Evolutionary conservation across 2,113 vertebrate species (phyloP).

Genomic region (Caranx ignobilis): DNA sequence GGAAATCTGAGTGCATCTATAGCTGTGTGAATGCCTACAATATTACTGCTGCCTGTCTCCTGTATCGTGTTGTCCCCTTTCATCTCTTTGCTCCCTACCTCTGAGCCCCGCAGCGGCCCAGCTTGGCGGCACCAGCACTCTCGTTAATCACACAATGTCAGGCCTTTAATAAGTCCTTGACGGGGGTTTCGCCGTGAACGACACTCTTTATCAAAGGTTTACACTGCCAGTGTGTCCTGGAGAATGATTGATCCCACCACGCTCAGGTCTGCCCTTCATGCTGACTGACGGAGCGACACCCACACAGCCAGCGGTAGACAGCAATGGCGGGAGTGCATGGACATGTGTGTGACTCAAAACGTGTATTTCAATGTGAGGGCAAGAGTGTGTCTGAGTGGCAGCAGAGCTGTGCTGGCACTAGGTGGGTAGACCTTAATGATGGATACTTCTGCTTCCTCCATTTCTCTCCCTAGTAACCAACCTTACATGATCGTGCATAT

Average conservation of each 20-base stretch:
- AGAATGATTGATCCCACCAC: conserved; percentile 78
- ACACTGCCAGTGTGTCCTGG: conserved; percentile 72
- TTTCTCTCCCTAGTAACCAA: conserved; percentile 55
- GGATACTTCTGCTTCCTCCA: conserved; percentile 42
- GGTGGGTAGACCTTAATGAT: conserved; percentile 21
- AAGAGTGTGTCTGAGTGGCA: conserved; percentile 19
- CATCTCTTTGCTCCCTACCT: conserved; percentile 59
- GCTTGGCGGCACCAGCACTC: conserved; percentile 38
- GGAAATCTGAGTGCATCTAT: not conserved
- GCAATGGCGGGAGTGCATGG: conserved; percentile 19
- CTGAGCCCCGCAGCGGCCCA: conserved; percentile 54
- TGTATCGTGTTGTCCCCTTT: conserved; percentile 34
- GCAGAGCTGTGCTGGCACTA: conserved; percentile 1
- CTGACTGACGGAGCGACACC: conserved; percentile 63
- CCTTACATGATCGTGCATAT: conserved; percentile 37
- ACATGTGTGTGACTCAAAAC: conserved; percentile 35
- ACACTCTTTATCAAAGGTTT: conserved; percentile 86
- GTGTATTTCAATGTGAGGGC: not conserved
- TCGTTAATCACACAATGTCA: conserved; percentile 80
- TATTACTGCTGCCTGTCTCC: conserved; percentile 26
- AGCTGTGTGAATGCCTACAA: not conserved
- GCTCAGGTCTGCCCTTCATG: conserved; percentile 74
- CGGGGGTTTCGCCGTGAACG: conserved; percentile 78
- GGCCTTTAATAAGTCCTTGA: conserved; percentile 85
- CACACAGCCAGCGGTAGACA: conserved; percentile 25